Evolutionary conservation across 2,113 vertebrate species (phyloP).

Genomic region (Sapajus apella): DNA sequence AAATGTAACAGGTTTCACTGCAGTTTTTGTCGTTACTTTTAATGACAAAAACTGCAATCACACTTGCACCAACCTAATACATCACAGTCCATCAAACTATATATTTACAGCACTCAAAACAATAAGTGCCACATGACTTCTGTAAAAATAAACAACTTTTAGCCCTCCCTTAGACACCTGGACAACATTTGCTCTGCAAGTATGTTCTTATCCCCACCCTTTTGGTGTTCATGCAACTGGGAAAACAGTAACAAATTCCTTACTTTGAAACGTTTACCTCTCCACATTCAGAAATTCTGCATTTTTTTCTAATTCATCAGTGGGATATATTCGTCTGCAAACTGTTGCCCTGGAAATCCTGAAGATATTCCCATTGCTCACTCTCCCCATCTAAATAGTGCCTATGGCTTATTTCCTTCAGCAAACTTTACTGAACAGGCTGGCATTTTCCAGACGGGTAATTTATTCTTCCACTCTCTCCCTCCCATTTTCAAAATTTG

Average conservation of each 20-base stretch:
- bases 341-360: background rate
- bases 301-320: background rate
- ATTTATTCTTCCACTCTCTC: background rate
- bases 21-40: too few relatives aligned
- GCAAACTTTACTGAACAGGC: background rate
- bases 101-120: background rate
- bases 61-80: too few relatives aligned
- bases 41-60: too few relatives aligned
- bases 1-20: too few relatives aligned
- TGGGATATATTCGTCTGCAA: background rate
- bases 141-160: background rate
- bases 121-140: background rate
- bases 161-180: background rate
- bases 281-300: background rate
- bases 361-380: background rate
- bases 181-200: background rate
- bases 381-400: background rate
- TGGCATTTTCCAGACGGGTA: background rate
- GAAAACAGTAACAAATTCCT: background rate
- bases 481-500: slow-evolving; percentile 2
- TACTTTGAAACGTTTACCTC: background rate
- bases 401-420: background rate
- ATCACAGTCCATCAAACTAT: background rate
- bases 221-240: background rate
- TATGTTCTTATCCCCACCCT: background rate